Evolutionary conservation across 2,113 vertebrate genomes (phyloP).

Genomic region (Dasypus novemcinctus): DNA sequence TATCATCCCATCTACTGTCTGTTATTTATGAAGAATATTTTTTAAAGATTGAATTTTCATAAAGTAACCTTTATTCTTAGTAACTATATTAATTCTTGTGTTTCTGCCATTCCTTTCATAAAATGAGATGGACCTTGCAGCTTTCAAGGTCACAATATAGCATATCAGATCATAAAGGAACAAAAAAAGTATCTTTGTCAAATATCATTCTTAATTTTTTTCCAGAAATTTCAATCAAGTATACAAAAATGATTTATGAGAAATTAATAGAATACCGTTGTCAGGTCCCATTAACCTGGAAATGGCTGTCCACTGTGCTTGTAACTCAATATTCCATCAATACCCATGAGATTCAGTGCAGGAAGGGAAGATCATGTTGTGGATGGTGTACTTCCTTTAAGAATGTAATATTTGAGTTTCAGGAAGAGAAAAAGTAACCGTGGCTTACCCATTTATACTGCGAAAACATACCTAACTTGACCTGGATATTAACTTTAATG

Average conservation of each 20-base stretch:
- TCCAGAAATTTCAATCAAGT: not conserved
- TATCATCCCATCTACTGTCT: not conserved
- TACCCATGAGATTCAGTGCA: not conserved
- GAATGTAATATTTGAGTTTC: not conserved
- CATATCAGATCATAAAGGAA: not conserved
- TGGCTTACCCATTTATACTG: not conserved
- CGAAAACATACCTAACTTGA: not conserved
- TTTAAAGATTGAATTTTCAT: not conserved
- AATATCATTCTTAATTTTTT: not conserved
- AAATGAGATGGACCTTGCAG: not conserved
- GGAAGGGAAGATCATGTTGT: slow-evolving; percentile 1
- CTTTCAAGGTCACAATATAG: not conserved
- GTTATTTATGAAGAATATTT: not conserved
- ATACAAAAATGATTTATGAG: not conserved
- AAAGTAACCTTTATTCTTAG: not conserved
- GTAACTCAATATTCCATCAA: not conserved
- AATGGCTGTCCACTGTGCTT: not conserved
- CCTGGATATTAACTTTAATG: not conserved
- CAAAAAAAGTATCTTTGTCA: not conserved
- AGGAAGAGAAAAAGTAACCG: not conserved
- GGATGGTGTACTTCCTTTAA: not conserved
- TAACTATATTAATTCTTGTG: not conserved
- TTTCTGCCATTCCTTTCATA: not conserved
- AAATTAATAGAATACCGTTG: too few relatives aligned
- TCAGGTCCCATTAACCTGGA: not conserved